Base-by-base conservation (phyloP, 1,140 invertebrate genomes). In the Drosophila obscura region DNA sequence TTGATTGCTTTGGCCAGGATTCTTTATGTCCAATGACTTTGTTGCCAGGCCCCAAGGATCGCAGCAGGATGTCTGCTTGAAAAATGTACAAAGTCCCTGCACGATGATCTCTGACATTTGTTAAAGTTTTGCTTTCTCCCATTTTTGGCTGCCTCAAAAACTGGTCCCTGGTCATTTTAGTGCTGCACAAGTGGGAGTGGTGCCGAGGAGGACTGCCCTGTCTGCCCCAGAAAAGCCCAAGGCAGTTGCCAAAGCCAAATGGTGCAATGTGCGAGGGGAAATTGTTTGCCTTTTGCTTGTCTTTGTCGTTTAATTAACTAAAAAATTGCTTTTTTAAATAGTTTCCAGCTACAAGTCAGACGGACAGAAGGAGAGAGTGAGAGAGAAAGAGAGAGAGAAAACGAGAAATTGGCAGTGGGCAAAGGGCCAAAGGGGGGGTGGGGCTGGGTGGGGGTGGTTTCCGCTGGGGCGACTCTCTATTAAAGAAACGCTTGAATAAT, bases 241-340 rank as follows among this genome's bases (percentile, higher is more conserved):
- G 67, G 67, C 65, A 49, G 7, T 69, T 69, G 67, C 51, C 51
- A 43, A 35, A 35, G 52, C 35, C 67, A 58, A 69, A 69, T 69
- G 67, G 67, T 71, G 67, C 67, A 73, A 64, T 63, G 46, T 73
- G 69, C 45, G 52, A 73, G 68, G 63, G 57, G 65, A 66, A 73
- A 77, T 78, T 79, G 76, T 73, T 65, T 62, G 72, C 62, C 64
- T 57, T 65, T 79, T 71, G 72, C 57, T 78, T 71, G 77, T 66
- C 77, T 90, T 90, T 90, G 87, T 87, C 79, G 87, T 88, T 90
- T 90, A 90, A 90, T 90, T 90, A 90, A 90, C 87, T 90, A 87
- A 90, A 90, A 81, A 90, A 90, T 90, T 87, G 75, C 75, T 82
- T 90, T 85, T 87, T 80, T 75, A 79, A 74, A 77, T 80, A 74